These are phyloP conservation scores for Carcharodon carcharias DNA, from an alignment of 2,797 vertebrate species.

Conservation along the genomic window DNA sequence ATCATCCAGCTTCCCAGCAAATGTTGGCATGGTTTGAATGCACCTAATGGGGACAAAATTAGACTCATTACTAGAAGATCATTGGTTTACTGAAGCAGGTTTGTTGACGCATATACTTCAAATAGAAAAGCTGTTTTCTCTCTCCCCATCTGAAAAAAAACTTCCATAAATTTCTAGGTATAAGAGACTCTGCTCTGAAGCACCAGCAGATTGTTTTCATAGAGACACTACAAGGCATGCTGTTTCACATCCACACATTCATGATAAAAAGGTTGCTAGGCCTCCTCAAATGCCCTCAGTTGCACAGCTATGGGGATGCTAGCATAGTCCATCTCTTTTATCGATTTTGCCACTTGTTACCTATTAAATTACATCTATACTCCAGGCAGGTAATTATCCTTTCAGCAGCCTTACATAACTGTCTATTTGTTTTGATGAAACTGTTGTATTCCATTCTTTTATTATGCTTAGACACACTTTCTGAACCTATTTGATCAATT, in stretches of 20 bases:
- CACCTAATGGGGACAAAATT: conserved; percentile 61
- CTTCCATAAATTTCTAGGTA: neutral
- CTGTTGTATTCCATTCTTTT: neutral
- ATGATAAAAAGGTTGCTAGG: neutral
- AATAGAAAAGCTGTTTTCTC: neutral
- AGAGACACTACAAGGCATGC: neutral
- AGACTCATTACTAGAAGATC: neutral
- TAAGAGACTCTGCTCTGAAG: neutral
- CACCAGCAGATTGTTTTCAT: neutral
- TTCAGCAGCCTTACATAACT: neutral
- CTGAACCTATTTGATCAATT: neutral
- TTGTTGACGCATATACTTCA: neutral
- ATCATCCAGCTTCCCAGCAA: conserved; percentile 98
- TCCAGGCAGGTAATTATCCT: neutral
- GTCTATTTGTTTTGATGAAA: neutral
- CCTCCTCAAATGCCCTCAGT: neutral
- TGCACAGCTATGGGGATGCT: neutral
- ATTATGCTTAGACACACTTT: neutral
- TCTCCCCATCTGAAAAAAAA: neutral
- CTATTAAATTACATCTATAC: neutral
- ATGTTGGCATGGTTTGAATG: conserved; percentile 93
- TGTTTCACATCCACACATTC: neutral
- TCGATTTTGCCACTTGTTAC: neutral
- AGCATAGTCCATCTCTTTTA: neutral
- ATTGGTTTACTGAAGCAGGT: neutral